Evolutionary conservation across 2,888 invertebrate genomes (phyloP).

Genomic region (Agonopterix subpropinquella): DNA sequence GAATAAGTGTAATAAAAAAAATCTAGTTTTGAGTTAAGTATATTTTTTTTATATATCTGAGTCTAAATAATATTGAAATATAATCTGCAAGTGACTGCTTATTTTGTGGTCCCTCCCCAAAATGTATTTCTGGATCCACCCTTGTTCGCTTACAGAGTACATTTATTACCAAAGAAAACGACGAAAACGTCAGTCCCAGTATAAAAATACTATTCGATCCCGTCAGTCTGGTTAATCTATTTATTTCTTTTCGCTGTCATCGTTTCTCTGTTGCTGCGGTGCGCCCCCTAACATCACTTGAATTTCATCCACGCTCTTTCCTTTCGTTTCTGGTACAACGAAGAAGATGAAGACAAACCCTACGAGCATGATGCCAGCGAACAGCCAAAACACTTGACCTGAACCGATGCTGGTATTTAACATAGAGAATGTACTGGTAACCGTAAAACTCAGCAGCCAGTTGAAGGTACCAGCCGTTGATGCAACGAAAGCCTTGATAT

Average conservation of each 20-base stretch:
- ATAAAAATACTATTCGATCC: constrained; percentile 37
- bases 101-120: too few species aligned
- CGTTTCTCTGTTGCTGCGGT: constrained; percentile 24
- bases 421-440: constrained; percentile 83
- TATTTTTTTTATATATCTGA: too few species aligned
- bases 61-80: too few species aligned
- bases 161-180: constrained; percentile 26
- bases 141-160: constrained; percentile 30
- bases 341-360: constrained; percentile 82
- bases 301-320: constrained; percentile 81
- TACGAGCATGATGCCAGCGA: constrained; percentile 78
- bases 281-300: constrained; percentile 65
- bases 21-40: too few species aligned
- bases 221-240: constrained; percentile 38
- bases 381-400: constrained; percentile 84
- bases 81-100: too few species aligned
- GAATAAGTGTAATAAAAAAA: too few species aligned
- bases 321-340: constrained; percentile 81
- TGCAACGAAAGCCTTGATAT: constrained; percentile 85
- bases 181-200: constrained; percentile 18
- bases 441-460: constrained; percentile 87
- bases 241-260: constrained; percentile 48
- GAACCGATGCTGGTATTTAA: constrained; percentile 73
- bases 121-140: too few species aligned
- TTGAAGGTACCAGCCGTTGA: constrained; percentile 88